A percentile compares a stretch with the other conserved stretches of the same genome.
Evolutionary conservation across 2,797 vertebrate genomes (phyloP).

Genomic region (Molossus molossus): DNA sequence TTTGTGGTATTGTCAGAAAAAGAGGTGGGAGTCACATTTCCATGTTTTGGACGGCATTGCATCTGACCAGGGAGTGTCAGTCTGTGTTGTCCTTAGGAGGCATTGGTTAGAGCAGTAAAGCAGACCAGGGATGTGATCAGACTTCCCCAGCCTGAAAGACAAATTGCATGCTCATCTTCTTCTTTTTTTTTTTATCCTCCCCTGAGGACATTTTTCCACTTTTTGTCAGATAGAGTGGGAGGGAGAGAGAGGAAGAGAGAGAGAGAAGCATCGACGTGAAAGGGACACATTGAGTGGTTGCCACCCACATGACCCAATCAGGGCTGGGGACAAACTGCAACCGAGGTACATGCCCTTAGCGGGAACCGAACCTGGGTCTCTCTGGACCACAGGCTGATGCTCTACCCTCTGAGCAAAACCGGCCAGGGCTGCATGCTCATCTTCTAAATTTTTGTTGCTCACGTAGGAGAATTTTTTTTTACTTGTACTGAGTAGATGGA

Average conservation of each 20-base stretch:
- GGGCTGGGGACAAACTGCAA: too few species aligned
- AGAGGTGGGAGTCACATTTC: neutral
- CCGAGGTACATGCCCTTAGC: too few species aligned
- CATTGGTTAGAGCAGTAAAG: neutral
- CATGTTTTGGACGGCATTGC: neutral
- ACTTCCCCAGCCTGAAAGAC: neutral
- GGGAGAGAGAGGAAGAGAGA: too few species aligned
- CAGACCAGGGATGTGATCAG: neutral
- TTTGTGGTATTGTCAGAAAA: slow-evolving; percentile 44
- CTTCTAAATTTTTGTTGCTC: slow-evolving; percentile 58
- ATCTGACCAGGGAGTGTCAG: neutral
- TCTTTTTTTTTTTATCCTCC: slow-evolving; percentile 8
- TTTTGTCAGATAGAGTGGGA: too few species aligned
- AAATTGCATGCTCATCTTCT: neutral
- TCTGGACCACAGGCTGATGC: too few species aligned
- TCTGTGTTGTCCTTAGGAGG: neutral
- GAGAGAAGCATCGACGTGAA: too few species aligned
- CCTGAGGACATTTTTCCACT: too few species aligned
- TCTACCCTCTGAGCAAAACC: too few species aligned
- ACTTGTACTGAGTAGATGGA: slow-evolving; percentile 8
- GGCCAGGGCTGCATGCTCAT: neutral
- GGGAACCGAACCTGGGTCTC: too few species aligned
- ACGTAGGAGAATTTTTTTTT: neutral
- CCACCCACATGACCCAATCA: too few species aligned
- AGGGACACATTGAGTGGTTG: too few species aligned